Base-by-base conservation (phyloP, 2,797 vertebrate species). In the Podargus strigoides region DNA sequence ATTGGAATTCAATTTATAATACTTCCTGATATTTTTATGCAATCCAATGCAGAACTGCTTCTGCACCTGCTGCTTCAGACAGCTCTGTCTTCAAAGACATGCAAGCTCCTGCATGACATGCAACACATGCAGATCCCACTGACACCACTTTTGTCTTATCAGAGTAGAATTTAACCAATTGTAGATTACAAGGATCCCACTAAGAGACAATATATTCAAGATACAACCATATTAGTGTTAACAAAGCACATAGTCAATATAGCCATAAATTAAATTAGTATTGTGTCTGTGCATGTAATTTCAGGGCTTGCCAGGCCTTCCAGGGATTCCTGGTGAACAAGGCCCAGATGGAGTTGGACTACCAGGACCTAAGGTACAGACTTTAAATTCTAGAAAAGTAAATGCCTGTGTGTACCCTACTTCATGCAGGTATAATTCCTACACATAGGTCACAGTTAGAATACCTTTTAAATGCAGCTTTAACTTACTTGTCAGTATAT, bases 351-450 rank as follows among this genome's bases (percentile, higher is more conserved):
- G 99, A 88, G 88, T 98, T 82, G 99, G 99, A 95, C 94, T 98
- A 93, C 98, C 98, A 94, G 99, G 99, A 94, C 98, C 98, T 56
- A 99, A 99, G 99, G 99, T 99, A 96, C 7, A 74, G 79, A 64
- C 23, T 10, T 70, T 30, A 80, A 52, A 39, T 86, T 76, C 49
- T 58, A 70, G 55, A 83, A 83, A 52, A 89, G 17, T 44, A 94
- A 84, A 91, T 26, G 39, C 19, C 37, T 34, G 13, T 58, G 12
- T 67, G 44, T 68, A 55, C 7, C 66, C 10, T 56, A 23, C 17
- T 73, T 73, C 27, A 67, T 12, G 34, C 28, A 83, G 52, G 64
- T 47, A 23, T 7, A 76, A 46, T 60, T 89, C 46, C 72, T 50
- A 68, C 22, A 18, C 27, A 28, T 3, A 69, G 32, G 19, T 90